A percentile compares a stretch with the other conserved stretches of the same genome.
These are phyloP conservation scores for Bicyclus anynana DNA, from an alignment of 1,140 invertebrate species.

Conservation along the genomic window DNA sequence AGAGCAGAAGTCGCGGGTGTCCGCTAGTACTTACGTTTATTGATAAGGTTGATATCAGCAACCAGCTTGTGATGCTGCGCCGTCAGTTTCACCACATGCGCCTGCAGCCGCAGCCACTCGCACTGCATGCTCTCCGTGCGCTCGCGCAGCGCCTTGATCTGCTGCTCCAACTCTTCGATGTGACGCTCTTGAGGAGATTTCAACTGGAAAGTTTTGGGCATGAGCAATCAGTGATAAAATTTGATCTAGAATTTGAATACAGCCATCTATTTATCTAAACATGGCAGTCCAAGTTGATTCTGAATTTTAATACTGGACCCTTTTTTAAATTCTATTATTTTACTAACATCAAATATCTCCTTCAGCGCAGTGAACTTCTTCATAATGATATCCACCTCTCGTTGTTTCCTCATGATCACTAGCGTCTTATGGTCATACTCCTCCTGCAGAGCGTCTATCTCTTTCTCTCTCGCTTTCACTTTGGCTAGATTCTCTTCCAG, in stretches of 20 bases:
- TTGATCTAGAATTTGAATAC: too few relatives aligned
- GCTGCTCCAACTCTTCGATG: constrained; percentile 80
- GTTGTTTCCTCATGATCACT: constrained; percentile 74
- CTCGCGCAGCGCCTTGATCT: constrained; percentile 78
- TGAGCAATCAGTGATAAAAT: not conserved
- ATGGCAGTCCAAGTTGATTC: too few relatives aligned
- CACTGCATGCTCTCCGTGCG: constrained; percentile 81
- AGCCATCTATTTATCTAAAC: too few relatives aligned
- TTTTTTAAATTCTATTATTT: too few relatives aligned
- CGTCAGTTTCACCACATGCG: constrained; percentile 81
- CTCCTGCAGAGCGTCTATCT: constrained; percentile 72
- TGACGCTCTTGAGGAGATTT: constrained; percentile 69
- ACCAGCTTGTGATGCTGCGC: constrained; percentile 82
- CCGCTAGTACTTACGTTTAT: constrained; percentile 77
- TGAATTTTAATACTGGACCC: too few relatives aligned
- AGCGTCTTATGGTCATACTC: constrained; percentile 72
- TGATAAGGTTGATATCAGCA: constrained; percentile 81
- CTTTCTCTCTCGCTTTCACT: constrained; percentile 59
- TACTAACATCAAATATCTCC: constrained; percentile 67
- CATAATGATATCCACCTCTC: constrained; percentile 75
- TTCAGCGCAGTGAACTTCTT: constrained; percentile 78
- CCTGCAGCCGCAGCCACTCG: constrained; percentile 86
- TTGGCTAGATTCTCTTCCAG: constrained; percentile 57
- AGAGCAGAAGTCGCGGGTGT: too few relatives aligned
- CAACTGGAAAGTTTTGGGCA: constrained; percentile 31